Conservation (phyloP, 35 echinoderm and acorn worm species). For the Heliocidaris erythrogramma region DNA sequence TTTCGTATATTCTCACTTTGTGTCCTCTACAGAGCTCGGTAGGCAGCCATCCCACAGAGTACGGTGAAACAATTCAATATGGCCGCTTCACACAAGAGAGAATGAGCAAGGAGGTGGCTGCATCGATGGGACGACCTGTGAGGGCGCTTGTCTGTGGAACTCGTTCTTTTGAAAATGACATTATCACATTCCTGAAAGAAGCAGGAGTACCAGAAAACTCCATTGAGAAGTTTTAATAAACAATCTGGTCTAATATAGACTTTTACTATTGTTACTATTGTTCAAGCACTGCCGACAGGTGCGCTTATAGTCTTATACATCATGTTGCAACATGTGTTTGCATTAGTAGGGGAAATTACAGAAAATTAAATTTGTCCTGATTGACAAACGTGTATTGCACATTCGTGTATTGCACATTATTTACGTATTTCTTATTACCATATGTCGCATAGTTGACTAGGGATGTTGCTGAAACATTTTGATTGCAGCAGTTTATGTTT, state of each 20-base stretch:
- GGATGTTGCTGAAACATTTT: too few relatives aligned
- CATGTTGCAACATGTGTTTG: too few relatives aligned
- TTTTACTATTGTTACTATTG: too few relatives aligned
- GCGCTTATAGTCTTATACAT: too few relatives aligned
- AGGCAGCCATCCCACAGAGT: not conserved
- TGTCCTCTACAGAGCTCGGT: not conserved
- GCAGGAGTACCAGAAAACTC: not conserved
- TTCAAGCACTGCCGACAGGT: too few relatives aligned
- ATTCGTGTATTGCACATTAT: too few relatives aligned
- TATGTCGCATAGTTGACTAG: too few relatives aligned
- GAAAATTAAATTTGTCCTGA: too few relatives aligned
- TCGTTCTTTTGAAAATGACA: conserved; percentile 82
- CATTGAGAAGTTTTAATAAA: conserved; percentile 67
- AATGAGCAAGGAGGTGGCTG: conserved; percentile 45
- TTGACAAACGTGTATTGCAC: too few relatives aligned
- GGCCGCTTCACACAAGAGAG: conserved; percentile 44
- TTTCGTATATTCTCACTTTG: not conserved
- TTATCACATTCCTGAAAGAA: conserved; percentile 69
- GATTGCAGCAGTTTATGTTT: too few relatives aligned
- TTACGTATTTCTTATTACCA: too few relatives aligned
- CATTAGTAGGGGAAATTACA: too few relatives aligned
- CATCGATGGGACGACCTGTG: not conserved
- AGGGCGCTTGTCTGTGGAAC: conserved; percentile 67
- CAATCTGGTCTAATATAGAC: not conserved
- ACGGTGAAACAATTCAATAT: conserved; percentile 61